Evolutionary conservation across 2,888 invertebrate genomes (phyloP), one percentile per base, ranked within the genome.

Genomic region (Erpobdella octoculata): DNA sequence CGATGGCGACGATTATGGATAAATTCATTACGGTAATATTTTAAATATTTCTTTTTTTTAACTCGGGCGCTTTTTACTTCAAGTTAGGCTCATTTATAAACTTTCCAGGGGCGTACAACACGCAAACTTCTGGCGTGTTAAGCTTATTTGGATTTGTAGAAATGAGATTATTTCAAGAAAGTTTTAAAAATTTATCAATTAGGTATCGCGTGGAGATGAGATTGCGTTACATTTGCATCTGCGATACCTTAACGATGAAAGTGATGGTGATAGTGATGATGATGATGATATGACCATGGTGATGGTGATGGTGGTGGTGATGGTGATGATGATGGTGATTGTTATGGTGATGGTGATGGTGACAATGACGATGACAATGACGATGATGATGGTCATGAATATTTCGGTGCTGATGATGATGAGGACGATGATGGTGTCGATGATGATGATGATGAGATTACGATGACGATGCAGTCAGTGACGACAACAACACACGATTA

Each of bases 381-480:
- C 21, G 69, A 69, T 25, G 69, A 48, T 28, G 69, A 69, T 69
- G 48, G 53, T 69, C 28, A 69, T 69, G 53, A 69, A 48, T 12
- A 69, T 69, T 1, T 48, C 28, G 69, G 33, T 48, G 69, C 46
- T 59, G 59, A 70, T 70, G 59, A 53, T 70, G 70, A 66, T 12
- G 66, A 38, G 3, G 18, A 66, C 3, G 66, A 37, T 6, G 66
- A 36, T 66, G 41, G 28, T 66, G 66, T 38, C 25, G 66, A 38
- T 67, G 46, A 67, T 67, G 18, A 66, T 66, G 66, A 41, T 37
- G 48, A 48, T 9, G 21, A n/a, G 46, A 21, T 46, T 4, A 53
- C 18, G 53, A 53, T n/a, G 53, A 53, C 28, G 18, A 53, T 25
- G 18, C 28, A 25, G 8, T 25, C 28, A 53, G 18, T 18, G 28